phyloP scores from a whole-genome alignment of 2,113 vertebrate species.

The Phalacrocorax carbo region DNA sequence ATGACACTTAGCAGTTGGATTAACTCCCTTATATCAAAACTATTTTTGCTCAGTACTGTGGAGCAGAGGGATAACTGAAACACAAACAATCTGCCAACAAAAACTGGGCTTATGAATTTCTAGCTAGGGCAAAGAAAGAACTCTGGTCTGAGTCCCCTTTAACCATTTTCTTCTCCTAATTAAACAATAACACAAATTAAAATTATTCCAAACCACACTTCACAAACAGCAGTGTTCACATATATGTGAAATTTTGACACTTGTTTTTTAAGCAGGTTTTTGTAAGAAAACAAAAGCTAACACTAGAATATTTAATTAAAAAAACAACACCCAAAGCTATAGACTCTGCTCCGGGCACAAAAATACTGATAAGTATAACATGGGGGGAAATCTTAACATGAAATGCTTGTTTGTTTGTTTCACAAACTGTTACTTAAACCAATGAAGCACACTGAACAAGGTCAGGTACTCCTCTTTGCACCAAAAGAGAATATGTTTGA shows the following conservation, averaged over 20 bases:
- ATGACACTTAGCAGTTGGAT: neutral
- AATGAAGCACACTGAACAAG: neutral
- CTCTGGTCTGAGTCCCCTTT: neutral
- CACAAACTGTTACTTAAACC: neutral
- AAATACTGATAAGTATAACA: neutral
- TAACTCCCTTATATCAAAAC: neutral
- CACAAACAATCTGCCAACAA: neutral
- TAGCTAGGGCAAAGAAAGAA: neutral
- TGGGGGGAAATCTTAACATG: neutral
- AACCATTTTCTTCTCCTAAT: neutral
- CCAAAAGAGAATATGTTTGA: neutral
- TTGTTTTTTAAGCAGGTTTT: neutral
- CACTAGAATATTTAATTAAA: neutral
- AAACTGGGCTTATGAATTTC: neutral
- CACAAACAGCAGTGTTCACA: neutral
- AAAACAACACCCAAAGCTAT: neutral
- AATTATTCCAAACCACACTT: neutral
- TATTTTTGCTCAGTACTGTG: neutral
- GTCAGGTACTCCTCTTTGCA: neutral
- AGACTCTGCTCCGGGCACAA: neutral
- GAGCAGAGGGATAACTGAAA: neutral
- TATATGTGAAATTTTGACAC: neutral
- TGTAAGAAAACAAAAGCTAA: neutral
- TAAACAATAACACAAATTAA: neutral
- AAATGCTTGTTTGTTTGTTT: neutral